phyloP scores from a whole-genome alignment of 2,797 vertebrate species.

The Xiphorhynchus erythropygius region DNA sequence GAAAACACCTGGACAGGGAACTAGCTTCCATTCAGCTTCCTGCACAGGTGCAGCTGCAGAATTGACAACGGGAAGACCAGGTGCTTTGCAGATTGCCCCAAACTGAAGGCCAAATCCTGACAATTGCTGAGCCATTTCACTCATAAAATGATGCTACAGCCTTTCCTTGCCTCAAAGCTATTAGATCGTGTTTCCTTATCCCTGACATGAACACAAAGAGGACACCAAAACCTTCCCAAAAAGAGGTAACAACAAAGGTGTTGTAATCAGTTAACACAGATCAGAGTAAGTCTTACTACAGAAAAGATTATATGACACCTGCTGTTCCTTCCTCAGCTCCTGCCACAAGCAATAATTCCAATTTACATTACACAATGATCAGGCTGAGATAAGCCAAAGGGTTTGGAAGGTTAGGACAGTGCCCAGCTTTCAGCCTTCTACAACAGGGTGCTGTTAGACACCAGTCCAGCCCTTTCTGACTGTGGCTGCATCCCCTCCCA shows the following conservation, averaged over 20 bases:
- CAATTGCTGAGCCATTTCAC: not conserved
- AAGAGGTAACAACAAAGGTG: not conserved
- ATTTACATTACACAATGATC: not conserved
- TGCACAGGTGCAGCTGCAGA: not conserved
- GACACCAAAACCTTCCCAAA: not conserved
- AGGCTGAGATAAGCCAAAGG: not conserved
- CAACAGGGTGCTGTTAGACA: not conserved
- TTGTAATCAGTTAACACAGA: not conserved
- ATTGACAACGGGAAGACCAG: not conserved
- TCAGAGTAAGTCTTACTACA: not conserved
- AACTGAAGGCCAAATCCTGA: not conserved
- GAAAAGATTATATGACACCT: not conserved
- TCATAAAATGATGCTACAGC: not conserved
- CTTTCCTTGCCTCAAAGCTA: not conserved
- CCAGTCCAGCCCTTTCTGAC: not conserved
- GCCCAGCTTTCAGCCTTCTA: not conserved
- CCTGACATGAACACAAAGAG: not conserved
- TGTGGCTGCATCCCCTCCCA: not conserved
- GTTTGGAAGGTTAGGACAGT: not conserved
- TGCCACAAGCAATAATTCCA: not conserved
- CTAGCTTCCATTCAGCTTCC: not conserved
- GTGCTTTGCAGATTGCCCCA: not conserved
- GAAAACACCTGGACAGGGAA: not conserved
- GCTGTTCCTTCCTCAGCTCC: not conserved
- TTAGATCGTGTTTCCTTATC: not conserved